Base-by-base conservation (phyloP, 2,888 invertebrate species). In the Apodemia hepburni region DNA sequence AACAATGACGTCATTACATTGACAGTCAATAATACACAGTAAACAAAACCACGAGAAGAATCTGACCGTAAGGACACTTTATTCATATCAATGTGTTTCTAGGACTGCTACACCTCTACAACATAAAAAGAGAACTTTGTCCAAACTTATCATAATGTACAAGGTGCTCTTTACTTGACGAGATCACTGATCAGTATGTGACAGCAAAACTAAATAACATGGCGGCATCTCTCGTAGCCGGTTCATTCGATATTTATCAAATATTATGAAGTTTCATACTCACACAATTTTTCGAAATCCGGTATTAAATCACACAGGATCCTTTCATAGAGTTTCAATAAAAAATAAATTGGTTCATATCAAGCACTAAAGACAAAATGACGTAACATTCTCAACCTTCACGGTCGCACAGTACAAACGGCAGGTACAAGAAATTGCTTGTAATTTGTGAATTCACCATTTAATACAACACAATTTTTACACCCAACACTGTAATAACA, bases 321-420 rank as follows among this genome's bases (percentile, higher is more conserved):
- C 86, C 83, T 80, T 76, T 62, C 65, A 66, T 74, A 75, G 76
- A 75, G 72, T 77, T 73, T 68, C 75, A 73, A 77, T 70, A 76
- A 79, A 82, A 22, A 84, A 77, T 81, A 82, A 76, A 75, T 80
- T 77, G 74, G 80, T 86, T 80, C 81, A 75, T 77, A 88, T 79
- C 85, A 88, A 84, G 81, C 85, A 87, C 82, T 82, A 83, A 79
- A 83, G 79, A 79, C 81, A 81, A 89, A 90, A 88, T 91, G 91
- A 91, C 91, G 91, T 91, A 91, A 91, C 91, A 90, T 85, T 87
- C 87, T 89, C 87, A 91, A 89, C 89, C 90, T 91, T 91, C 91
- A 91, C 89, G 88, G 88, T 87, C 90, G 89, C 88, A 84, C 82
- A 84, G 83, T 82, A 85, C 80, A 76, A 73, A 77, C 77, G 78